phyloP scores from a whole-genome alignment of 2,113 vertebrate species.

The Butorides virescens region DNA sequence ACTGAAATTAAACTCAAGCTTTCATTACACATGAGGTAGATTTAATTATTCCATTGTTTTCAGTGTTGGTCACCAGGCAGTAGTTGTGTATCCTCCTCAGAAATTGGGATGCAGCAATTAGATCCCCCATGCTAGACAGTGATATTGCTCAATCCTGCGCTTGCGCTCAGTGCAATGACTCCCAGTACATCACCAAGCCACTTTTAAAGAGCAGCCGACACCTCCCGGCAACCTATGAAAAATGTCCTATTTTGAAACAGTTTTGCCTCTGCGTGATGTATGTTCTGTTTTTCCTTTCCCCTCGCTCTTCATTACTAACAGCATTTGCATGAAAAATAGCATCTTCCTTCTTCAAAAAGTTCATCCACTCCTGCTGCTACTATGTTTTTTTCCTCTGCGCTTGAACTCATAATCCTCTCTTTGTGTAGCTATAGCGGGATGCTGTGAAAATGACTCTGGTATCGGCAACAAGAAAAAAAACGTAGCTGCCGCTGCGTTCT shows the following conservation, averaged over 20 bases:
- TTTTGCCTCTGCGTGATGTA: slow-evolving; percentile 26
- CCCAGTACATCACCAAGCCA: background rate
- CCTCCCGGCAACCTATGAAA: slow-evolving; percentile 17
- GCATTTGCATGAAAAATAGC: slow-evolving; percentile 64
- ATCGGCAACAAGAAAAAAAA: background rate
- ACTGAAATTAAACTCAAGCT: background rate
- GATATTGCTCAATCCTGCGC: background rate
- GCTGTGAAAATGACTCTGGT: slow-evolving; percentile 1
- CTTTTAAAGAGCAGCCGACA: background rate
- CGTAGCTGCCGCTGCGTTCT: background rate
- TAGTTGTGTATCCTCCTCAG: background rate
- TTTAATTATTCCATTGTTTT: background rate
- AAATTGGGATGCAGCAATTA: background rate
- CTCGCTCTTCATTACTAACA: slow-evolving; percentile 30
- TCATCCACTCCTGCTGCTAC: slow-evolving; percentile 16
- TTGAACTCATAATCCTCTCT: slow-evolving; percentile 33
- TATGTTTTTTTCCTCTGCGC: background rate
- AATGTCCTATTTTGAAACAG: slow-evolving; percentile 45
- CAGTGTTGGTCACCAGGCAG: background rate
- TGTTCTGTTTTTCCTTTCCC: slow-evolving; percentile 36
- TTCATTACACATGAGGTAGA: background rate
- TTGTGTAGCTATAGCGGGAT: background rate
- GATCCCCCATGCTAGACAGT: background rate
- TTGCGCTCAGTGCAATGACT: background rate
- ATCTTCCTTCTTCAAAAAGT: slow-evolving; percentile 22